Evolutionary conservation across 2,888 invertebrate genomes (phyloP).

Genomic region (Mamestra brassicae): DNA sequence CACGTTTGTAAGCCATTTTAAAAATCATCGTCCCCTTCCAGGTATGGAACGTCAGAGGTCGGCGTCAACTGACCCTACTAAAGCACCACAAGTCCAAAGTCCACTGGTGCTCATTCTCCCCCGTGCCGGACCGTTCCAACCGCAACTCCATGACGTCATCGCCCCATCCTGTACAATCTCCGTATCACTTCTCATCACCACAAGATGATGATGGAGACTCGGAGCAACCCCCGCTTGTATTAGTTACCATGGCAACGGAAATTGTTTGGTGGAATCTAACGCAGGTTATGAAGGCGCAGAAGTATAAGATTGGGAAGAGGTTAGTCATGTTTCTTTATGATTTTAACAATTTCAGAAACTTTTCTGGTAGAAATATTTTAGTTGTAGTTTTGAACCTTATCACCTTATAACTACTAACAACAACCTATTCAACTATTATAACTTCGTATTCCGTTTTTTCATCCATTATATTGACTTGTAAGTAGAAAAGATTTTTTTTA

Average conservation of each 20-base stretch:
- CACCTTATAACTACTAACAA: no score
- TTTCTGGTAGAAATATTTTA: no score
- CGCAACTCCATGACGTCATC: slow-evolving; percentile 66
- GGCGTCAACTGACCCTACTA: slow-evolving; percentile 81
- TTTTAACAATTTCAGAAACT: neutral
- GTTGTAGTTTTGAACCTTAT: no score
- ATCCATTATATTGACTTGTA: no score
- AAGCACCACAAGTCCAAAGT: slow-evolving; percentile 90
- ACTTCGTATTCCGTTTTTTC: no score
- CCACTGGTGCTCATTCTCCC: slow-evolving; percentile 89
- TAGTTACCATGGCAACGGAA: slow-evolving; percentile 91
- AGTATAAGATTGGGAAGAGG: slow-evolving; percentile 75
- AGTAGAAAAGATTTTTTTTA: no score
- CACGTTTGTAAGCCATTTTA: no score
- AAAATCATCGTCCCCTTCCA: slow-evolving; percentile 59
- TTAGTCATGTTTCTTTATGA: slow-evolving; percentile 50
- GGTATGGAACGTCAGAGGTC: slow-evolving; percentile 88
- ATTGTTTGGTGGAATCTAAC: slow-evolving; percentile 91
- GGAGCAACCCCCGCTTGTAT: slow-evolving; percentile 84
- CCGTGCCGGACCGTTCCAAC: slow-evolving; percentile 81
- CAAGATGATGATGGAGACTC: slow-evolving; percentile 65
- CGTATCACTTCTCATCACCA: slow-evolving; percentile 41
- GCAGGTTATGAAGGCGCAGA: slow-evolving; percentile 76
- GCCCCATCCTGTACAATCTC: slow-evolving; percentile 54
- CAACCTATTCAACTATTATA: no score